Evolutionary conservation across 1,140 invertebrate genomes (phyloP).

Genomic region (Drosophila lowei): DNA sequence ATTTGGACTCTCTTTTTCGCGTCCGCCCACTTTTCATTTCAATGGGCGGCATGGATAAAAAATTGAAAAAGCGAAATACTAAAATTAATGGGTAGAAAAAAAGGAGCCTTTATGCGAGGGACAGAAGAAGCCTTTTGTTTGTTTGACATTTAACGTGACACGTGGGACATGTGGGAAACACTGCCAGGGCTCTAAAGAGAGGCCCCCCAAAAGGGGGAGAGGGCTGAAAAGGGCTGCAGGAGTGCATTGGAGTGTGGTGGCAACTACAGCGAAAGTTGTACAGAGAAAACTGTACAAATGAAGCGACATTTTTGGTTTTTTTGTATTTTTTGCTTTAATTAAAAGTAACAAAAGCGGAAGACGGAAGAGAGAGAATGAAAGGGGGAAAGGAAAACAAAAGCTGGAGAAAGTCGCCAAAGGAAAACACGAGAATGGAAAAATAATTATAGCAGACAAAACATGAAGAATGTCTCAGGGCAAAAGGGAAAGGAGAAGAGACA

Average conservation of each 20-base stretch:
- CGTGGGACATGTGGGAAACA: conserved; percentile 59
- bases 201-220: not conserved
- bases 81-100: conserved; percentile 74
- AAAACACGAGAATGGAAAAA: conserved; percentile 36
- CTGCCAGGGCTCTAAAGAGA: conserved; percentile 15
- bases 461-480: conserved; percentile 8
- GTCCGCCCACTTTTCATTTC: conserved; percentile 65
- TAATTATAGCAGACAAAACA: conserved; percentile 38
- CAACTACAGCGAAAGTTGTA: conserved; percentile 56
- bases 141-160: conserved; percentile 76
- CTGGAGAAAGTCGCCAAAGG: conserved; percentile 21
- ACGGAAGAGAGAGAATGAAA: conserved; percentile 27
- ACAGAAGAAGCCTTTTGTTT: conserved; percentile 69
- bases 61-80: conserved; percentile 29
- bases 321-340: conserved; percentile 74
- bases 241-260: conserved; percentile 12
- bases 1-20: conserved; percentile 41
- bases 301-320: conserved; percentile 49
- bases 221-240: not conserved
- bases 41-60: conserved; percentile 1
- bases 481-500: conserved; percentile 2
- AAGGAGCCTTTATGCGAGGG: conserved; percentile 41
- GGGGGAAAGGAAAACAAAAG: conserved; percentile 22
- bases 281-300: conserved; percentile 57
- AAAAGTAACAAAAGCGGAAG: conserved; percentile 65